Evolutionary conservation across 2,797 vertebrate species (phyloP), one percentile per base, ranked within the genome.

Genomic region (Luscinia luscinia): DNA sequence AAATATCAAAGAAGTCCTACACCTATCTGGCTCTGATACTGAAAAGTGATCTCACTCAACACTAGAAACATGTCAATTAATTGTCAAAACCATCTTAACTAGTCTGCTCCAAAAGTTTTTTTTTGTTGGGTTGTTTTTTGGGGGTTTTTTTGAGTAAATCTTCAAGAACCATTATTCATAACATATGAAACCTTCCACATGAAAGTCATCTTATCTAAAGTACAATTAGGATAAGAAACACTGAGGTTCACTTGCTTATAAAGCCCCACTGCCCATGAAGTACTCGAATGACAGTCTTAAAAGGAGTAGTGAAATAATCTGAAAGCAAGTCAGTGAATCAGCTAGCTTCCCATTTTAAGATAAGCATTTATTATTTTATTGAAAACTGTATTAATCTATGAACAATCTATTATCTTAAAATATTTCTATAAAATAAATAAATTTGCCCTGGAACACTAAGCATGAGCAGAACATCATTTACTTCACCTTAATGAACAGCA

Each of bases 31-130:
- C 24, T 78, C 46, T 78, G 21, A 57, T 26, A 82, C 13, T 27
- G 30, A 12, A 9, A 12, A 61, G 19, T 8, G 3, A 70, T n/a
- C 28, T 59, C 2, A 8, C 21, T 75, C 45, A 40, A 16, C 7
- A 59, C 4, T 26, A 88, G 48, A 66, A 82, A 75, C 0, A 0
- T 0, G 0, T 9, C 63, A 41, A 8, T 43, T 52, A 48, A 58
- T 24, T 77, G 12, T 63, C 18, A 43, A 73, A 82, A 62, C 11
- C 36, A 54, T 4, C 21, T 30, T 30, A 41, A 38, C 24, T 46
- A 6, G 5, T 55, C 9, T 40, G 24, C 55, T 16, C 36, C 14
- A 41, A 11, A 70, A 45, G 2, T 1, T 12, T n/a, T 36, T 36
- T 27, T 24, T 54, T 24, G 32, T 26, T 12, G 17, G 28, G 23